A percentile compares a stretch with the other conserved stretches of the same genome.
phyloP scores from a whole-genome alignment of 2,888 invertebrate genomes.

The Endotricha flammealis region DNA sequence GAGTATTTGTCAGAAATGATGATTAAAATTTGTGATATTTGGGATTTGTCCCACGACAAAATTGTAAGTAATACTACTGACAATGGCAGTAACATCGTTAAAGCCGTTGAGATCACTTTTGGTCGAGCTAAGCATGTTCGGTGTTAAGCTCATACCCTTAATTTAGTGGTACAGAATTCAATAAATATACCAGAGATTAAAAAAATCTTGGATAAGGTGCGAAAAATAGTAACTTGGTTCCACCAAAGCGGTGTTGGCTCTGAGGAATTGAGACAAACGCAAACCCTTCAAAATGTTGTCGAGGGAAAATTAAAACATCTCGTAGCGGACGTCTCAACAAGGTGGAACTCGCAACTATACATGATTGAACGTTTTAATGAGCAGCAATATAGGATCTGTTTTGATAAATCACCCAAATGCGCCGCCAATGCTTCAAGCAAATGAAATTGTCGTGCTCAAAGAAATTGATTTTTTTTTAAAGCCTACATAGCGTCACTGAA shows the following conservation, averaged over 20 bases:
- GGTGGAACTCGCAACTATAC: constrained; percentile 28
- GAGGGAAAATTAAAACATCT: constrained; percentile 27
- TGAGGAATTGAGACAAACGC: constrained; percentile 24
- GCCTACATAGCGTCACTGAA: too few relatives aligned
- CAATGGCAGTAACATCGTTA: too few relatives aligned
- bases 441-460: constrained; percentile 25
- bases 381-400: constrained; percentile 20
- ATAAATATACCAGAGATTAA: constrained; percentile 19
- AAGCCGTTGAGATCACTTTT: too few relatives aligned
- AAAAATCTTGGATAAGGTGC: constrained; percentile 25
- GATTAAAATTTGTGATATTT: too few relatives aligned
- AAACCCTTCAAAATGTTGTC: constrained; percentile 23
- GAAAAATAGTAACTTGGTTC: constrained; percentile 27
- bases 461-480: too few relatives aligned
- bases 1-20: too few relatives aligned
- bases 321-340: constrained; percentile 29
- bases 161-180: not conserved
- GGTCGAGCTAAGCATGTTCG: too few relatives aligned
- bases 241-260: constrained; percentile 27
- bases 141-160: too few relatives aligned
- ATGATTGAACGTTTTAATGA: constrained; percentile 21
- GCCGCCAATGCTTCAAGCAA: constrained; percentile 30
- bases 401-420: constrained; percentile 25
- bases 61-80: too few relatives aligned
- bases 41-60: too few relatives aligned